These are phyloP conservation scores for Scytalopus superciliaris DNA, from an alignment of 2,113 vertebrate species.

Conservation along the genomic window DNA sequence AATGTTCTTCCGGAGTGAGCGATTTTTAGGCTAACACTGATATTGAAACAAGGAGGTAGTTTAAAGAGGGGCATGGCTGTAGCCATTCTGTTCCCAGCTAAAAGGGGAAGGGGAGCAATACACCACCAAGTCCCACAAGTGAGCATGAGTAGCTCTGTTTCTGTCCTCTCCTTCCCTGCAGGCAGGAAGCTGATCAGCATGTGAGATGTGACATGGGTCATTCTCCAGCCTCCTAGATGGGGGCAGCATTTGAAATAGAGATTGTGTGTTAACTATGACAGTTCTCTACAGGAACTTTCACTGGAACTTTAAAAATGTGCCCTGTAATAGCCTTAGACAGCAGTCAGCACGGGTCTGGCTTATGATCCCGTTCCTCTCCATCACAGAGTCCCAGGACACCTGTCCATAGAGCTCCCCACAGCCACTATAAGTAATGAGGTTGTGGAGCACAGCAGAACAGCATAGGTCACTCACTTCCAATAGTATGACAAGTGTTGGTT, in stretches of 20 bases:
- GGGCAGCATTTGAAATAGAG: neutral
- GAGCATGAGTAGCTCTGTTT: rapidly evolving
- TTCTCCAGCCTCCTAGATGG: neutral
- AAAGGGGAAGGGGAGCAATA: neutral
- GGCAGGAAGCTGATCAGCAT: neutral
- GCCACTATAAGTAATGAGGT: slow-evolving; percentile 61
- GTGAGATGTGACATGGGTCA: neutral
- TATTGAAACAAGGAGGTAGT: neutral
- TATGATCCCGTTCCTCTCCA: slow-evolving; percentile 36
- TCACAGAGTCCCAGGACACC: slow-evolving; percentile 60
- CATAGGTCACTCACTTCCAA: slow-evolving; percentile 54
- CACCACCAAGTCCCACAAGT: neutral
- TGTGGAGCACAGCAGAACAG: slow-evolving; percentile 19
- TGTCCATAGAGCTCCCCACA: slow-evolving; percentile 33
- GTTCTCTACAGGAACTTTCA: slow-evolving; percentile 18
- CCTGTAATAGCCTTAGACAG: slow-evolving; percentile 54
- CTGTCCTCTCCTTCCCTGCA: neutral
- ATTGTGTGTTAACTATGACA: slow-evolving; percentile 29
- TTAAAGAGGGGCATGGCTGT: neutral
- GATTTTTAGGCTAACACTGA: neutral
- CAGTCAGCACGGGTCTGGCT: slow-evolving; percentile 44
- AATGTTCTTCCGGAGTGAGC: neutral
- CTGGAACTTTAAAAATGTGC: slow-evolving; percentile 45
- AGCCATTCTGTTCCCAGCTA: neutral
- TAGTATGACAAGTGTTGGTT: slow-evolving; percentile 26